Evolutionary conservation across 2,888 invertebrate genomes (phyloP), one percentile per base, ranked within the genome.

Genomic region (Frankliniella fusca): DNA sequence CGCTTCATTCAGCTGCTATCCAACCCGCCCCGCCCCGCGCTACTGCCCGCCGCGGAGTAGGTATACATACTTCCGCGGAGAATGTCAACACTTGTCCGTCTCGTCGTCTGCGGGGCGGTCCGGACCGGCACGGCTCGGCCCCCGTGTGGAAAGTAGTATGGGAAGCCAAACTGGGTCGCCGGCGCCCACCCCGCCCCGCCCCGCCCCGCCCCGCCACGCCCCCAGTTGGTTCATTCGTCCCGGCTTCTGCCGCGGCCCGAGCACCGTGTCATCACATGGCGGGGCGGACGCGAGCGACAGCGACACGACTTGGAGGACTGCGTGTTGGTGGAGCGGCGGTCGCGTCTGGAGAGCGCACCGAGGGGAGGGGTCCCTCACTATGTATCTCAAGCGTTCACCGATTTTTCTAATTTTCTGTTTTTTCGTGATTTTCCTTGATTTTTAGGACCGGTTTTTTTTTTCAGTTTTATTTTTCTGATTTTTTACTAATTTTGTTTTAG

Each of bases 81-180:
- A 76, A 76, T 76, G 70, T 76, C 70, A 76, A 76, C 70, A 76
- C n/a, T 23, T 8, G 18, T 12, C 54, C 61, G 61, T 76, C 27
- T 23, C 70, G 70, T 76, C 70, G 61, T 61, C 54, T 54, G 54
- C 54, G 1, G 54, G 61, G 15, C 61, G 61, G 61, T 38, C 61
- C 11, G 61, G 20, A n/a, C 15, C n/a, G 61, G 61, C 61, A n/a
- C 61, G 15, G n/a, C n/a, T n/a, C 15, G 61, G 61, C 61, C 61
- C 15, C 12, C 12, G 70, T 20, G 23, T 23, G 70, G 70, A 23
- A 70, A 70, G 70, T 54, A 38, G 54, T 12, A 54, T 15, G 23
- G 70, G 70, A 76, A 76, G 70, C 70, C 27, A 27, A 76, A 76
- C 70, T 76, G 70, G 70, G 70, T 76, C 70, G 70, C 70, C 12